These are phyloP conservation scores for Hemitrygon akajei DNA, from an alignment of 2,797 vertebrate species.

Conservation along the genomic window DNA sequence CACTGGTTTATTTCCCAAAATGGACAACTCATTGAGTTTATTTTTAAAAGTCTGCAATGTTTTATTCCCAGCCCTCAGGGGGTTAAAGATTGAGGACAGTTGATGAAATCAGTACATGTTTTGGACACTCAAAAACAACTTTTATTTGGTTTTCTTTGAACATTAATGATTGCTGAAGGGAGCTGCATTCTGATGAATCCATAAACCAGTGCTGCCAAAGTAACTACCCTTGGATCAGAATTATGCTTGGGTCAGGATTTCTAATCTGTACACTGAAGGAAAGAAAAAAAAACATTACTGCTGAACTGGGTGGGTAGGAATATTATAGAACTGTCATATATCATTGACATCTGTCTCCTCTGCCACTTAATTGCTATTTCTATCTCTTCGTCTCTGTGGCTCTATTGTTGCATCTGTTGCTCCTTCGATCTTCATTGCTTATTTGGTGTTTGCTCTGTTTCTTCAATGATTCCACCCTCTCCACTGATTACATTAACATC, in stretches of 20 bases:
- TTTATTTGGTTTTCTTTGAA: neutral
- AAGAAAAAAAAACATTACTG: constrained; percentile 22
- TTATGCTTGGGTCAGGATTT: constrained; percentile 1
- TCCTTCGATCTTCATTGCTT: neutral
- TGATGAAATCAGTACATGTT: neutral
- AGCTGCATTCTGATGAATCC: constrained; percentile 14
- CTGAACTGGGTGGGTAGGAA: neutral
- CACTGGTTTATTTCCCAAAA: neutral
- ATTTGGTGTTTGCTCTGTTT: neutral
- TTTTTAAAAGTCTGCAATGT: too few species aligned
- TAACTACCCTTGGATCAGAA: constrained; percentile 20
- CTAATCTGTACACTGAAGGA: constrained; percentile 7
- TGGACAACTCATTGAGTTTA: neutral
- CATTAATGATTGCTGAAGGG: constrained; percentile 6
- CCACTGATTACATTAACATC: neutral
- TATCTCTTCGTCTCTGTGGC: neutral
- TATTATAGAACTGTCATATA: neutral
- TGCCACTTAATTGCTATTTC: neutral
- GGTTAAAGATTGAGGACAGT: neutral
- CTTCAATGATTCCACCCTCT: neutral
- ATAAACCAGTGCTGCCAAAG: constrained; percentile 7
- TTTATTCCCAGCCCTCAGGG: neutral
- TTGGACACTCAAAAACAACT: neutral
- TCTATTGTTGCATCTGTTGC: neutral
- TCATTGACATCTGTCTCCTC: neutral